A percentile compares a stretch with the other conserved stretches of the same genome.
Conservation (phyloP, 2,888 invertebrate genomes). For the Torymus auratus region DNA sequence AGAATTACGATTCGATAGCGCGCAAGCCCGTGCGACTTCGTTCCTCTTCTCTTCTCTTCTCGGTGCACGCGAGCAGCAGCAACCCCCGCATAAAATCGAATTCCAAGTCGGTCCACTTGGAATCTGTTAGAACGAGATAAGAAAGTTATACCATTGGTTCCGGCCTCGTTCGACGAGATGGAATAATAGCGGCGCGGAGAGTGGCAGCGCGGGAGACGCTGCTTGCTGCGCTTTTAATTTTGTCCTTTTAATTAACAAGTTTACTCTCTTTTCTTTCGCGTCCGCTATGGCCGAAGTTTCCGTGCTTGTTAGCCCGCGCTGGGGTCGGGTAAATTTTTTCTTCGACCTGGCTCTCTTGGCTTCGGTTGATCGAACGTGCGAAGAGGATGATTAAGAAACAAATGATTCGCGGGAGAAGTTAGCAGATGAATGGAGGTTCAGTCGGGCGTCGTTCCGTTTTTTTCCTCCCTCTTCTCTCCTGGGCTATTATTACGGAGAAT, state of each 20-base stretch:
- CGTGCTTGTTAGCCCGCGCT: too few relatives aligned
- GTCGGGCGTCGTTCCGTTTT: too few relatives aligned
- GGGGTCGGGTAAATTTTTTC: too few relatives aligned
- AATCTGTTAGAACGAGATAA: conserved; percentile 52
- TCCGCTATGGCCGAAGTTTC: too few relatives aligned
- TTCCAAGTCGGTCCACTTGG: conserved; percentile 40
- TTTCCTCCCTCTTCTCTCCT: too few relatives aligned
- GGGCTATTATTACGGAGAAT: too few relatives aligned
- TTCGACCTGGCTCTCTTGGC: too few relatives aligned
- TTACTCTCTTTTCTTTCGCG: background rate
- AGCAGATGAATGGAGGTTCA: too few relatives aligned
- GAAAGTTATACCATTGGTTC: conserved; percentile 44
- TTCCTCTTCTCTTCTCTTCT: background rate
- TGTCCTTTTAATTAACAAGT: conserved; percentile 18
- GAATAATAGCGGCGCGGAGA: background rate
- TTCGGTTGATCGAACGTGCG: background rate
- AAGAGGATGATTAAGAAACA: background rate
- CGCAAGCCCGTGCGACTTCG: too few relatives aligned
- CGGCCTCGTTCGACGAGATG: background rate
- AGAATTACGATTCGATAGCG: conserved; percentile 51
- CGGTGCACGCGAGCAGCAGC: background rate
- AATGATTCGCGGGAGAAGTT: conserved; percentile 1
- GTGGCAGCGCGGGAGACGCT: background rate
- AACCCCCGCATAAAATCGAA: conserved; percentile 30
- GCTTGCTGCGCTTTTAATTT: conserved; percentile 14